phyloP scores from a whole-genome alignment of 2,888 invertebrate species.

The Mechanitis messenoides region DNA sequence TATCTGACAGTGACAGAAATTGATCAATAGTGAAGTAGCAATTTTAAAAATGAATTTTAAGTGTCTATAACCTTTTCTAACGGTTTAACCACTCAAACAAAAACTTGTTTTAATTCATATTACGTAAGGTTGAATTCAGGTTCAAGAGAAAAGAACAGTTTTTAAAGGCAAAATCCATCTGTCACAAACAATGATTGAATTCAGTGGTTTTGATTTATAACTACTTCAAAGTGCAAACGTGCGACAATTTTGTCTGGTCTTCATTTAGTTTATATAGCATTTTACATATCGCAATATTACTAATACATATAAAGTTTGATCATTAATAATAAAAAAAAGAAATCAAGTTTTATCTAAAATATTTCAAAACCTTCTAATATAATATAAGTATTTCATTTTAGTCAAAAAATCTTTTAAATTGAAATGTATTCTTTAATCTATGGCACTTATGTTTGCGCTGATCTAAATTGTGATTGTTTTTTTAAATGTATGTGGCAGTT shows the following conservation, averaged over 20 bases:
- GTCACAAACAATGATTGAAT: conserved; percentile 38
- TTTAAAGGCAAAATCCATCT: conserved; percentile 31
- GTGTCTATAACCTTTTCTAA: conserved; percentile 13
- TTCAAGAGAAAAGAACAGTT: conserved; percentile 14
- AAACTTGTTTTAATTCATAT: conserved; percentile 13
- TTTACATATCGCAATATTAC: not conserved
- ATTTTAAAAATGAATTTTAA: not conserved
- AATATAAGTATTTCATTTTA: too few species aligned
- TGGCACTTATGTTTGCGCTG: not conserved
- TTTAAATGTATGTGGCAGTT: conserved; percentile 4
- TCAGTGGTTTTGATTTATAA: conserved; percentile 37
- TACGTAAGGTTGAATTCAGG: conserved; percentile 25
- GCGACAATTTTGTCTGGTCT: conserved; percentile 1
- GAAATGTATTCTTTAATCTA: too few species aligned
- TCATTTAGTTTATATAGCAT: not conserved
- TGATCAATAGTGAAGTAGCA: conserved; percentile 1
- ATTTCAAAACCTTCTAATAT: too few species aligned
- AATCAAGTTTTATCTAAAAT: too few species aligned
- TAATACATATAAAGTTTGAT: too few species aligned
- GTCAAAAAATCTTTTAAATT: too few species aligned
- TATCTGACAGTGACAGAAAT: too few species aligned
- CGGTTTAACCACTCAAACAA: conserved; percentile 13
- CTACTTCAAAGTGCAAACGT: conserved; percentile 28
- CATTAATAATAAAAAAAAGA: too few species aligned
- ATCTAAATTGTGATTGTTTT: conserved; percentile 5